phyloP scores from a whole-genome alignment of 1,140 invertebrate species.

The Drosophila hydei region DNA sequence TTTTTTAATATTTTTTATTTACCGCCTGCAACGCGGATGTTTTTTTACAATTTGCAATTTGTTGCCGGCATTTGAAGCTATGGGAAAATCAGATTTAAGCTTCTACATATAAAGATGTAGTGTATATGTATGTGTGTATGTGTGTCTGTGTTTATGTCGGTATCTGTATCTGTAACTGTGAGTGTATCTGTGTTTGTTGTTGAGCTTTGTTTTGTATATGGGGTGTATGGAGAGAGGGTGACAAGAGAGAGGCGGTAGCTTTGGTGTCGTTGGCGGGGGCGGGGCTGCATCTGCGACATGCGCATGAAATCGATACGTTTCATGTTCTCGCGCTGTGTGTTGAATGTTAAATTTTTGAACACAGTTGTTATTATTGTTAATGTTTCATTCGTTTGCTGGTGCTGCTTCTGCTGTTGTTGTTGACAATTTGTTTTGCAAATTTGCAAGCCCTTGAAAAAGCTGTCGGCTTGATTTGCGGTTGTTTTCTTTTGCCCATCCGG shows the following conservation, averaged over 20 bases:
- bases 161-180: slow-evolving; percentile 28
- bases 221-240: too few species aligned
- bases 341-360: slow-evolving; percentile 34
- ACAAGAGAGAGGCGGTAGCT: too few species aligned
- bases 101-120: slow-evolving; percentile 5
- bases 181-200: slow-evolving; percentile 4
- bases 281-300: slow-evolving; percentile 54
- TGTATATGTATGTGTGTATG: slow-evolving; percentile 7
- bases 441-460: slow-evolving; percentile 47
- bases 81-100: slow-evolving; percentile 23
- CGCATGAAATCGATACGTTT: slow-evolving; percentile 73
- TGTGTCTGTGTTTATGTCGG: slow-evolving; percentile 8
- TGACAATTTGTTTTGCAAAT: slow-evolving; percentile 52
- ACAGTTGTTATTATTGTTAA: slow-evolving; percentile 23
- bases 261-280: neutral
- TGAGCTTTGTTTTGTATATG: slow-evolving; percentile 17
- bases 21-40: slow-evolving; percentile 41
- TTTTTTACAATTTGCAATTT: slow-evolving; percentile 50
- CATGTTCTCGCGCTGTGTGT: slow-evolving; percentile 31
- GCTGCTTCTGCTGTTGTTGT: slow-evolving; percentile 41
- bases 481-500: slow-evolving; percentile 21
- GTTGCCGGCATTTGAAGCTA: slow-evolving; percentile 51
- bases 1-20: slow-evolving; percentile 33
- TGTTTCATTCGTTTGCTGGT: slow-evolving; percentile 23
- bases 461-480: slow-evolving; percentile 12